Evolutionary conservation across 1,140 invertebrate genomes (phyloP).

Genomic region (Diorhabda sublineata): DNA sequence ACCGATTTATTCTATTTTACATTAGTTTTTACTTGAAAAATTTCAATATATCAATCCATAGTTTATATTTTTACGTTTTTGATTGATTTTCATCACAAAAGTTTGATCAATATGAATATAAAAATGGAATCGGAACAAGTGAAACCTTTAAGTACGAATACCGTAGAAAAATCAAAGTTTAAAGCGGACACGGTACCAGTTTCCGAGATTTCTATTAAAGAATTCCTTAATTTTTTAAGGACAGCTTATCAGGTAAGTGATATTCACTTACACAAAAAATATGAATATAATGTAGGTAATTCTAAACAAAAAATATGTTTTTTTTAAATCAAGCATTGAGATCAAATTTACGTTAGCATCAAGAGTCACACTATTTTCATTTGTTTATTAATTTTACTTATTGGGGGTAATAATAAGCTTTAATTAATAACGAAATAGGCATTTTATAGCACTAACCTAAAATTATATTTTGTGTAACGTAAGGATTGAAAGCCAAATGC

Average conservation of each 20-base stretch:
- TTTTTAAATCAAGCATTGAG: no score
- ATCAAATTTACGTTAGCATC: no score
- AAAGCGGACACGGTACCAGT: background rate
- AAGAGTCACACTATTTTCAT: no score
- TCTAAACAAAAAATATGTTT: background rate
- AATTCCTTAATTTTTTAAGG: slow-evolving; percentile 69
- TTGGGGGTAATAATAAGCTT: no score
- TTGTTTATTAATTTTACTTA: no score
- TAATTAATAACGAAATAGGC: no score
- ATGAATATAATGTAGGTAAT: background rate
- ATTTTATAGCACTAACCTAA: no score
- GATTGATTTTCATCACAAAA: background rate
- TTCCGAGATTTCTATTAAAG: slow-evolving; percentile 59
- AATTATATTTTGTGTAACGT: no score
- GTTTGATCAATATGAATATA: background rate
- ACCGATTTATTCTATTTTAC: background rate
- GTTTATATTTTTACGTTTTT: no score
- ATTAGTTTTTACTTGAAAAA: no score
- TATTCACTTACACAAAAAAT: background rate
- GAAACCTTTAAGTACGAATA: background rate
- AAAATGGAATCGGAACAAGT: background rate
- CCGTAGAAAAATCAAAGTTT: background rate
- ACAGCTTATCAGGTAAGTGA: slow-evolving; percentile 60
- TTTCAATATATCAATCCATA: no score
- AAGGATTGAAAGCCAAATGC: no score